Evolutionary conservation across 2,888 invertebrate species (phyloP).

Genomic region (Cantharis rufa): DNA sequence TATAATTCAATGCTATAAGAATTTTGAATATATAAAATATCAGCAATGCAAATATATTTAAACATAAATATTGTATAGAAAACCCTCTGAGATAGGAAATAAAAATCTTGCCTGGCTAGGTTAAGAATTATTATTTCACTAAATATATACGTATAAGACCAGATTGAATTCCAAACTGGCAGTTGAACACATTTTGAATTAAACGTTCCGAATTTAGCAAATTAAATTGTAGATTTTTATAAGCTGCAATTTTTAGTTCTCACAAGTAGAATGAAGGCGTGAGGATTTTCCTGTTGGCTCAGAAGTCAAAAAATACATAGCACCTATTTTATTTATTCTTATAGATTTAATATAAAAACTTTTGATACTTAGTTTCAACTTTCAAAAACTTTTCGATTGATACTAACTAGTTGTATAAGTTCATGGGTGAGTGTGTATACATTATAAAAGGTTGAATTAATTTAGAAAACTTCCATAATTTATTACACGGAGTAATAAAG

Average conservation of each 20-base stretch:
- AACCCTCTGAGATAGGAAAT: neutral
- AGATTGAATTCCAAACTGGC: neutral
- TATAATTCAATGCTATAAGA: neutral
- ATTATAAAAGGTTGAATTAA: too few species aligned
- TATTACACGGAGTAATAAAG: too few species aligned
- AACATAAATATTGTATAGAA: neutral
- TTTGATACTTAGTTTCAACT: too few species aligned
- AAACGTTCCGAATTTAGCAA: neutral
- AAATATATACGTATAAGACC: neutral
- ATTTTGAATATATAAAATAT: neutral
- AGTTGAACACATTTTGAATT: neutral
- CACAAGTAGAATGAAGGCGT: too few species aligned
- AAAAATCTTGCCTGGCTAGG: neutral
- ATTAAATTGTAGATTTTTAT: neutral
- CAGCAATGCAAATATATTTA: neutral
- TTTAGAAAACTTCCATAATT: too few species aligned
- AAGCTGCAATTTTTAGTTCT: neutral
- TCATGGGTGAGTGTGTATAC: too few species aligned
- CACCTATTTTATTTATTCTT: too few species aligned
- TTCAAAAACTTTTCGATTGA: too few species aligned
- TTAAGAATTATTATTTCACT: neutral
- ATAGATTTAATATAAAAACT: too few species aligned
- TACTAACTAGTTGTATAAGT: too few species aligned
- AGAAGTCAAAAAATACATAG: too few species aligned
- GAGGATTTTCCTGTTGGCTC: too few species aligned